Evolutionary conservation across 2,888 invertebrate genomes (phyloP), one percentile per base, ranked within the genome.

Genomic region (Ormia ochracea): DNA sequence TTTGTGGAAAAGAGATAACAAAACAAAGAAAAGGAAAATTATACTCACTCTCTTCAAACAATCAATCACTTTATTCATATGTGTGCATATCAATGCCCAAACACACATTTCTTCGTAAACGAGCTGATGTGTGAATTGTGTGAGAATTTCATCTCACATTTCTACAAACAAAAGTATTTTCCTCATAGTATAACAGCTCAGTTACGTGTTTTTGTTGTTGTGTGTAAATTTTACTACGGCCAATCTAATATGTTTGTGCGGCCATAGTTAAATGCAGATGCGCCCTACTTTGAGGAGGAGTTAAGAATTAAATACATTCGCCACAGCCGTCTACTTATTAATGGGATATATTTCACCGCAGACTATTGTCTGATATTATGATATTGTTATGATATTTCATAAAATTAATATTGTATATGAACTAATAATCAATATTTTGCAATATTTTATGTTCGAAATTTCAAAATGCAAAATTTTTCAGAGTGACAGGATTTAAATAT

Each of bases 31-130:
- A n/a, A n/a, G n/a, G n/a, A n/a, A n/a, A n/a, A n/a, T n/a, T n/a
- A n/a, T n/a, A n/a, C n/a, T n/a, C n/a, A n/a, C n/a, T n/a, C n/a
- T n/a, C n/a, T n/a, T n/a, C n/a, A n/a, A n/a, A n/a, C 72, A 73
- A 77, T 80, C 80, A 80, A 76, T 80, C 80, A 80, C 59, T 48
- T 70, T 56, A 69, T 63, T 63, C 63, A 26, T 63, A 63, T 76
- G 56, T 31, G 56, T 50, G 28, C 50, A 58, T 66, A 33, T 63
- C 43, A 61, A 50, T 38, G 23, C 31, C 14, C 54, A 43, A 54
- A 41, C 41, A 52, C 38, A 26, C 41, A 21, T 4, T 26, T 23
- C n/a, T 23, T 23, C 26, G 41, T 45, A 36, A 12, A 69, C n/a
- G 28, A 14, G 50, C 38, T 70, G 58, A 28, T 69, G 56, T 38